Base-by-base conservation (phyloP, 1,140 invertebrate genomes). In the Oryctes rhinoceros region DNA sequence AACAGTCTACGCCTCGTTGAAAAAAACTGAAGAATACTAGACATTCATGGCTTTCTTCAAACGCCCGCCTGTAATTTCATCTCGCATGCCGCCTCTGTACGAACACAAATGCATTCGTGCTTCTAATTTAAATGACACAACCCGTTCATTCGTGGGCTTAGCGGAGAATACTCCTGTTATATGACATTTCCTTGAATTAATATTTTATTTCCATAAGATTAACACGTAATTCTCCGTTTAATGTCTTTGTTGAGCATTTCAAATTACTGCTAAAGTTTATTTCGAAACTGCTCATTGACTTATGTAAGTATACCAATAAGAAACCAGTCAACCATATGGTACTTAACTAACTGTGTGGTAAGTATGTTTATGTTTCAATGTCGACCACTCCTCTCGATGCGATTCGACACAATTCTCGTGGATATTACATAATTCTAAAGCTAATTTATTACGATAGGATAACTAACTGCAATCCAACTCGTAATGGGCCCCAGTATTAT, bases 281-380 rank as follows among this genome's bases (percentile, higher is more conserved):
- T 71, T 37, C 35, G 65, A 71, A 71, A 71, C 4, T 9, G 11
- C 24, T 71, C 24, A 71, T 37, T 71, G 53, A 59, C 15, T 71
- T 35, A 71, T 71, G 65, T 71, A 30, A 37, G 11, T 37, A 7
- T 37, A 35, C 13, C 65, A 71, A 71, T 71, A 5, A 71, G 65
- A 71, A 35, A 71, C 24, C 65, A 71, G 65, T 71, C 65, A 71
- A 71, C 65, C 65, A 71, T 71, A 71, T 71, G 65, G 65, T 37
- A 71, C 35, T n/a, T 20, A 62, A n/a, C 20, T 35, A 71, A 71
- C 65, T 71, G 65, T 37, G 24, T 71, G 65, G 35, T 30, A 71
- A 71, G 65, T 71, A 71, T 71, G 65, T 71, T 71, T 71, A 71
- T 37, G 65, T 71, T 71, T 71, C 65, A 71, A 71, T 71, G 65